Percentiles rank a stretch among this genome's conserved stretches.
These are phyloP conservation scores for Ellobius talpinus DNA, from an alignment of 2,113 vertebrate species.

Conservation along the genomic window DNA sequence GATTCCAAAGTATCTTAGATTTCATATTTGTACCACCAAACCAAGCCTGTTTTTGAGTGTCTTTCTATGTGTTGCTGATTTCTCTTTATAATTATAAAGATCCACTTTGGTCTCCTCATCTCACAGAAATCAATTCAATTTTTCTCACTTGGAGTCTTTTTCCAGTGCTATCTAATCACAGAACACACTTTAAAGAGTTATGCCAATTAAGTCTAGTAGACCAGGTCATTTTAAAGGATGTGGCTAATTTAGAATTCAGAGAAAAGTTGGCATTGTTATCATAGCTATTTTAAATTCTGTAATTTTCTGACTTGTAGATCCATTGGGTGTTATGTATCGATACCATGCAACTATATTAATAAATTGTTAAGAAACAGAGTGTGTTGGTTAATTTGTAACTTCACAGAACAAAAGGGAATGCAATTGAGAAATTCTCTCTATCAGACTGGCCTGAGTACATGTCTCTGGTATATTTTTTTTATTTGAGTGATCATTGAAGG, in stretches of 20 bases:
- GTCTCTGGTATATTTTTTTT: too few species aligned
- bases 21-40: background rate
- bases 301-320: background rate
- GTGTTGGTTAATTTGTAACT: background rate
- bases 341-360: background rate
- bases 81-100: background rate
- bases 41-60: background rate
- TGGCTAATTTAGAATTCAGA: background rate
- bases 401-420: background rate
- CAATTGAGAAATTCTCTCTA: too few species aligned
- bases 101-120: background rate
- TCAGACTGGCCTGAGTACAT: too few species aligned
- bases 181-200: background rate
- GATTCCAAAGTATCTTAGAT: background rate
- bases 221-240: background rate
- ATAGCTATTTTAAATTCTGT: background rate
- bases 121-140: background rate
- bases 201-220: background rate
- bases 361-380: background rate
- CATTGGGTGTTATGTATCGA: background rate
- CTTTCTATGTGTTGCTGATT: background rate
- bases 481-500: background rate
- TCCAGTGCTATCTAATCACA: background rate
- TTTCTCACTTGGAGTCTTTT: background rate
- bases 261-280: background rate